Evolutionary conservation across 1,140 invertebrate species (phyloP).

Genomic region (Octopus bimaculoides): DNA sequence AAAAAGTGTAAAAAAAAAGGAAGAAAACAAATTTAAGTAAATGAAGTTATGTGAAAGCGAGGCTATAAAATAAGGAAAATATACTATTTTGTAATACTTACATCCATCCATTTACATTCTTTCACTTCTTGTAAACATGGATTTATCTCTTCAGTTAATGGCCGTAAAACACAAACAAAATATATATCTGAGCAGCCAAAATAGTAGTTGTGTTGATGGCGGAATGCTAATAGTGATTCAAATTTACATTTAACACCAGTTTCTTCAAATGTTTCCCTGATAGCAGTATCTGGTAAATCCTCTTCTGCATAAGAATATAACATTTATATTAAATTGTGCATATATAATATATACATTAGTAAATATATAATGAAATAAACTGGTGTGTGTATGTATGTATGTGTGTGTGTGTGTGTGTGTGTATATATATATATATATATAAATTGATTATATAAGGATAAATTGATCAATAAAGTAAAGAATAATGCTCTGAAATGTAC

Average conservation of each 20-base stretch:
- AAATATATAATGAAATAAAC: too few relatives aligned
- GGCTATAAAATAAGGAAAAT: not conserved
- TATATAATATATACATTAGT: too few relatives aligned
- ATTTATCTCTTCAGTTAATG: constrained; percentile 65
- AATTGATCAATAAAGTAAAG: too few relatives aligned
- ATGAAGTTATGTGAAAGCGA: not conserved
- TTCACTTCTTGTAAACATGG: constrained; percentile 74
- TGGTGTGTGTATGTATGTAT: too few relatives aligned
- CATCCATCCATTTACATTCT: constrained; percentile 74
- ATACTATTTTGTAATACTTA: constrained; percentile 26
- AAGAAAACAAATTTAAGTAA: not conserved
- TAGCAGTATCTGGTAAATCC: constrained; percentile 73
- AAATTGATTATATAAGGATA: too few relatives aligned
- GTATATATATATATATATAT: too few relatives aligned
- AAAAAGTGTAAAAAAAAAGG: not conserved
- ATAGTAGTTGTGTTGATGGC: constrained; percentile 67
- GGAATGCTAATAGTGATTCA: constrained; percentile 71
- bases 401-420: too few relatives aligned
- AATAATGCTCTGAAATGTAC: too few relatives aligned
- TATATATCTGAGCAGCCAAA: constrained; percentile 86
- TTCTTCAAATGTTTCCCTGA: constrained; percentile 85
- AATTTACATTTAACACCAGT: constrained; percentile 79
- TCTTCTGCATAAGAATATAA: constrained; percentile 64
- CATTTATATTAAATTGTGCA: too few relatives aligned
- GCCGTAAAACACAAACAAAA: constrained; percentile 71